A percentile compares a stretch with the other conserved stretches of the same genome.
These are phyloP conservation scores for Procavia capensis DNA, from an alignment of 2,113 vertebrate genomes.

Conservation along the genomic window DNA sequence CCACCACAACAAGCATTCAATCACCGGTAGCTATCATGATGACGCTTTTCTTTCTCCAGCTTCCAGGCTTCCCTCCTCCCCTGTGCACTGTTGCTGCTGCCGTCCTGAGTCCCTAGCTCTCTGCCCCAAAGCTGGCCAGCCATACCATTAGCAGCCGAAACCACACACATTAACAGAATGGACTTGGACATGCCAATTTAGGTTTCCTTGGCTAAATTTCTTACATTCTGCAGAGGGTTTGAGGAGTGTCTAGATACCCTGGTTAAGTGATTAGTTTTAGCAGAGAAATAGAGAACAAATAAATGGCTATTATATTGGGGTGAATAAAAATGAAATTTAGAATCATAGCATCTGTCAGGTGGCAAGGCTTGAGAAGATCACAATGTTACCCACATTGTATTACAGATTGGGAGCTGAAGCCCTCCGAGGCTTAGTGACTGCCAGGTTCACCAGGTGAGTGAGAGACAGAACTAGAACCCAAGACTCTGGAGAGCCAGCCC, in stretches of 20 bases:
- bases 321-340: neutral
- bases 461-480: neutral
- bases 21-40: neutral
- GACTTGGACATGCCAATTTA: neutral
- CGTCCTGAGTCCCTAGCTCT: neutral
- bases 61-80: neutral
- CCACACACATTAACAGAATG: neutral
- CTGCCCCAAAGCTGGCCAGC: neutral
- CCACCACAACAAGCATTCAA: neutral
- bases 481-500: neutral
- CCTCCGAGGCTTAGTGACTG: neutral
- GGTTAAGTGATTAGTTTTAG: conserved; percentile 5
- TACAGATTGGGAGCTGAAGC: neutral
- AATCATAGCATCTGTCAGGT: neutral
- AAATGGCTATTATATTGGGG: neutral
- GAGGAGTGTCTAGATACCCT: neutral
- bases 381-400: neutral
- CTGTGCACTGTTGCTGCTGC: neutral
- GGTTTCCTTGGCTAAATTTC: neutral
- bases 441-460: neutral
- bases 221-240: neutral
- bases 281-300: neutral
- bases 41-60: neutral
- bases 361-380: neutral
- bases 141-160: neutral